Evolutionary conservation across 1,140 invertebrate genomes (phyloP), one percentile per base, ranked within the genome.

Genomic region (Homalodisca vitripennis): DNA sequence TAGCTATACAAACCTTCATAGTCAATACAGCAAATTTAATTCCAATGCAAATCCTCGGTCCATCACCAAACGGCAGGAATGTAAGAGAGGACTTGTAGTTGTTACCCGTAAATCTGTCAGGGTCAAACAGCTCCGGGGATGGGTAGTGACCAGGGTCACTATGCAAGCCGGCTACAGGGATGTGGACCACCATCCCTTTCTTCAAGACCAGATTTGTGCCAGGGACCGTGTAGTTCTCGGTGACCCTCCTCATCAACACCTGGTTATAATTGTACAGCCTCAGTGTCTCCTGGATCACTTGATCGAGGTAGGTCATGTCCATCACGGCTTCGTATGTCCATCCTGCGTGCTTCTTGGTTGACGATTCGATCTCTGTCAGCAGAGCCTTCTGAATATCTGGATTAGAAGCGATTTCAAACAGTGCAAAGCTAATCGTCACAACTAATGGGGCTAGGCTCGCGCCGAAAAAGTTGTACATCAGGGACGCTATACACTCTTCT

Each of bases 81-180:
- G 67, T 67, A 62, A 73, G 79, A 31, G 73, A 80, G 46, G 74
- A 78, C 10, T 70, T 64, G 20, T 77, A 76, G 13, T 76, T 77
- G 29, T 80, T 76, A 0, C 82, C 78, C 2, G 76, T 73, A 72
- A 91, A 92, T 70, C 88, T 79, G 17, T 89, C 85, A 0, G 89
- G 89, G 75, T 89, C 80, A 75, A 89, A 92, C 13, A 75, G 74
- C 3, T 87, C 81, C 1, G 89, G 88, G 41, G 90, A 79, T 1
- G 81, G 77, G 77, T 82, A 91, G 65, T 82, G 78, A n/a, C 83
- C 72, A 0, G 80, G 75, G 73, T 89, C 83, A 13, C 72, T 73
- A 32, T 84, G 82, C 2, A 83, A 51, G 14, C 72, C 75, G 32
- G 73, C 41, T 0, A 79, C 62, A 0, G 81, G 78, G 20, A 84